Percentiles rank a stretch among this genome's conserved stretches.
phyloP scores from a whole-genome alignment of 1,140 invertebrate species.

The Calosoma granatense region DNA sequence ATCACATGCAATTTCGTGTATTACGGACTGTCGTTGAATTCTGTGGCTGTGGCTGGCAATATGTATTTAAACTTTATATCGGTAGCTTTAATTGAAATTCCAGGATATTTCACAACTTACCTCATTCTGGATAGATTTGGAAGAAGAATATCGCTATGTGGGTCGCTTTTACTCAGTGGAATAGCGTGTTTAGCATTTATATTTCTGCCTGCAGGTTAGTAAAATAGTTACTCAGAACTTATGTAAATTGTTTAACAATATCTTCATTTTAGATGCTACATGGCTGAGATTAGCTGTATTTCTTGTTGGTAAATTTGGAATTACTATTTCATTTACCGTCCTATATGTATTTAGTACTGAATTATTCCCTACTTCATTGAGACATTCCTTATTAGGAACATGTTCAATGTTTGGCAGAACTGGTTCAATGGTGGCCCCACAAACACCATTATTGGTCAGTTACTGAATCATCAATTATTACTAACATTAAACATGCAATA shows the following conservation, averaged over 20 bases:
- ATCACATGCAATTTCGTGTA: constrained; percentile 45
- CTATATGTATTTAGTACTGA: constrained; percentile 42
- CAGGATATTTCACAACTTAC: constrained; percentile 41
- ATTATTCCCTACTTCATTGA: constrained; percentile 40
- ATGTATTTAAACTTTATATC: constrained; percentile 42
- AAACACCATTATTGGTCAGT: constrained; percentile 54
- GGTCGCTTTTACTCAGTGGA: constrained; percentile 37
- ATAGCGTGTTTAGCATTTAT: constrained; percentile 34
- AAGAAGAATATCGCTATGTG: constrained; percentile 42
- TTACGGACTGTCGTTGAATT: constrained; percentile 52
- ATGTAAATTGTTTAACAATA: not conserved
- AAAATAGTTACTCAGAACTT: not conserved
- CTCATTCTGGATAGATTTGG: constrained; percentile 45
- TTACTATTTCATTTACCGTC: constrained; percentile 39
- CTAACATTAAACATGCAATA: not conserved
- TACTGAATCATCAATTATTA: no score
- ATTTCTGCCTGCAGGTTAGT: constrained; percentile 31
- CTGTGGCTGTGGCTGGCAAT: constrained; percentile 46
- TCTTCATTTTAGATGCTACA: constrained; percentile 9
- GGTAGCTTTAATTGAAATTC: constrained; percentile 41
- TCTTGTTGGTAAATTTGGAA: constrained; percentile 44
- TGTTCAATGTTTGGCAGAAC: constrained; percentile 59
- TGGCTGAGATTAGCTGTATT: constrained; percentile 28
- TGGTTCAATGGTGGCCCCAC: constrained; percentile 60
- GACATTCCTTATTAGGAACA: constrained; percentile 34